phyloP scores from a whole-genome alignment of 2,888 invertebrate genomes.

The Meloe dianella region DNA sequence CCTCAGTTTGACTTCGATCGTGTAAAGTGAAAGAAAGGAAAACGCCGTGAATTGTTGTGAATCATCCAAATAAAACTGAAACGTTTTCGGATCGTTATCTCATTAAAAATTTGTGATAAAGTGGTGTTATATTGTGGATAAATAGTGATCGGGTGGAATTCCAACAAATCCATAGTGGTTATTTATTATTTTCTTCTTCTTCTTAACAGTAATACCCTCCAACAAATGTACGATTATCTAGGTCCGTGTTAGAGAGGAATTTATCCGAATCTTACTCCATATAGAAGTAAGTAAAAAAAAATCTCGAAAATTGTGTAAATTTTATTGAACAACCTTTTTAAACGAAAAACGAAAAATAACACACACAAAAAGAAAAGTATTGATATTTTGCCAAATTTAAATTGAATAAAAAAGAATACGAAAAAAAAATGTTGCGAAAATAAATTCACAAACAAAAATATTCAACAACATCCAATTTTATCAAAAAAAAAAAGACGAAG shows the following conservation, averaged over 20 bases:
- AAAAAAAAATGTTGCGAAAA: background rate
- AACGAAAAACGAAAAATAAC: background rate
- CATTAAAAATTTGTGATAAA: background rate
- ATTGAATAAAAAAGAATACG: background rate
- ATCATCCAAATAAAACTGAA: background rate
- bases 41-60: background rate
- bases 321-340: background rate
- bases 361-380: background rate
- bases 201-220: background rate
- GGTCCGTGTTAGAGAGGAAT: conserved; percentile 6
- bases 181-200: too few species aligned
- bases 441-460: conserved; percentile 1
- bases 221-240: conserved; percentile 1
- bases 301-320: background rate
- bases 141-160: background rate
- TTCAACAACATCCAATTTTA: background rate
- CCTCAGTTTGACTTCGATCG: background rate
- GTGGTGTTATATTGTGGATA: background rate
- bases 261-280: background rate
- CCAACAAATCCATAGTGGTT: too few species aligned
- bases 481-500: too few species aligned
- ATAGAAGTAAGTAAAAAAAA: background rate
- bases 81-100: background rate
- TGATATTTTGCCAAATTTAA: conserved; percentile 7
- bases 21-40: background rate